Percentiles rank a stretch among this genome's conserved stretches.
These are phyloP conservation scores for Cynopterus brachyotis DNA, from an alignment of 2,113 vertebrate genomes.

Conservation along the genomic window DNA sequence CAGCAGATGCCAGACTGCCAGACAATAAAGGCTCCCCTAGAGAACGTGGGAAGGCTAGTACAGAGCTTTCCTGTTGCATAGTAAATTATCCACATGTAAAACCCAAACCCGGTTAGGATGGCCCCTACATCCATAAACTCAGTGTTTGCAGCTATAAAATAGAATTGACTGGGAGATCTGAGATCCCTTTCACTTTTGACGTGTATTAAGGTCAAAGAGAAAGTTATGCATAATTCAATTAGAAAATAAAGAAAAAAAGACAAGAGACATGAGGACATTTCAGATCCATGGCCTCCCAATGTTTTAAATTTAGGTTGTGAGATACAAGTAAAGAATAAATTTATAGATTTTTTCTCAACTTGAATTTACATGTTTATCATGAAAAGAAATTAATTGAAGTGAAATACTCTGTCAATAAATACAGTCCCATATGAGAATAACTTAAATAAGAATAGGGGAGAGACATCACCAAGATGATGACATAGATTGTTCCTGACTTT, in stretches of 20 bases:
- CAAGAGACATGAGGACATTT: background rate
- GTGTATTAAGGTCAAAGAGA: background rate
- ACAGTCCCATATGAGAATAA: background rate
- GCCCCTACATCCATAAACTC: background rate
- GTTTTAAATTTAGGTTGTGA: background rate
- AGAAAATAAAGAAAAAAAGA: background rate
- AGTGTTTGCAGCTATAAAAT: background rate
- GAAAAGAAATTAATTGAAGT: background rate
- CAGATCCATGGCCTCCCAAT: background rate
- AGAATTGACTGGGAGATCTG: background rate
- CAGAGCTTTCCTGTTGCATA: background rate
- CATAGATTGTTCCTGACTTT: background rate
- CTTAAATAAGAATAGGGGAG: background rate
- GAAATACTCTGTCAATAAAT: background rate
- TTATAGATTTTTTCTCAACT: background rate
- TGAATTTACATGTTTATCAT: background rate
- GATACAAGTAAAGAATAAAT: background rate
- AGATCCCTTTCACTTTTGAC: background rate
- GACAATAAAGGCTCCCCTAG: background rate
- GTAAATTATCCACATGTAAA: background rate
- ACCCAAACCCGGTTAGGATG: background rate
- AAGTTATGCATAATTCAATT: background rate
- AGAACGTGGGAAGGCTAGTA: no score
- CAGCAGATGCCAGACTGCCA: background rate
- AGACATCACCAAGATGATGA: background rate